Base-by-base conservation (phyloP, 2,888 invertebrate genomes). In the Cryptocephalus moraei region DNA sequence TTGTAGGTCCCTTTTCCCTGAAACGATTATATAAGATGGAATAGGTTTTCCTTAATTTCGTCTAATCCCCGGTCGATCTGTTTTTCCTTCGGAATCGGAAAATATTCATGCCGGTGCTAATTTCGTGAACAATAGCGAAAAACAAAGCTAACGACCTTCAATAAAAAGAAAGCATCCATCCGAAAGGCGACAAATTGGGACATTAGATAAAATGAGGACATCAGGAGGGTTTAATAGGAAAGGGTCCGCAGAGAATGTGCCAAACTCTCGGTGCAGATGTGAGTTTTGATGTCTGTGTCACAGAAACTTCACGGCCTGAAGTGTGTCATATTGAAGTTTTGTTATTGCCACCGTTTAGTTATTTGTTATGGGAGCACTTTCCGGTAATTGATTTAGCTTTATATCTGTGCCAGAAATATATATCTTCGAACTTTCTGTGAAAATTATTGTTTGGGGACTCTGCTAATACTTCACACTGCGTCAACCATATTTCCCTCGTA, bases 291-390 rank as follows among this genome's bases (percentile, higher is more conserved):
- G 66, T 68, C 68, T 67, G 62, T 63, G 66, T 67, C 67, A 64
- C 63, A 60, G 58, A 62, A 66, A 66, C 58, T 66, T 62, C 65
- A 64, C 58, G 61, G 62, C 62, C 59, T 60, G 57, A 61, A 61
- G 63, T 65, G 65, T 65, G 65, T 65, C 65, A 67, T 65, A 67
- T 67, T 65, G 66, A 63, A 67, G 64, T 67, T 68, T 64, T 62
- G 61, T 60, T 64, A 65, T 65, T 64, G 63, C 36, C 36, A 36
- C 62, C 59, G 58, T 59, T 48, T 61, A 60, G 62, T 63, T 63
- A 62, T 62, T 62, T 60, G 62, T 62, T 60, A 60, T 56, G 58
- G 62, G 58, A 61, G 59, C 52, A 55, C 48, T 52, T 53, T 45
- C 50, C 48, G 47, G 49, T 52, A 55, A 58, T 57, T 57, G 56